Base-by-base conservation (phyloP, 2,113 vertebrate genomes). In the Oryzias celebensis region DNA sequence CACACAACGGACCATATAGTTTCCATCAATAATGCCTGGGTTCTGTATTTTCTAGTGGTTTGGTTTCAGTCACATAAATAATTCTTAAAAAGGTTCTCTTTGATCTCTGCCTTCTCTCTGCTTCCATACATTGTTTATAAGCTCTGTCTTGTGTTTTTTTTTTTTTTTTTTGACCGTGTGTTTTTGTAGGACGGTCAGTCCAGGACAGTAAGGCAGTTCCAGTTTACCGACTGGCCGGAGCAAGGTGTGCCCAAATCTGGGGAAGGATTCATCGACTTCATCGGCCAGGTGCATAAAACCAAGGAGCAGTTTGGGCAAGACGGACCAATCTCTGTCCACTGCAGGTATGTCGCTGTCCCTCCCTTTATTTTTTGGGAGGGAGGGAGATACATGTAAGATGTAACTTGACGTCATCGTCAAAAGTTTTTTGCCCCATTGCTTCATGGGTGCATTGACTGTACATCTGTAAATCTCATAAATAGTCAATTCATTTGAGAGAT, bases 241-340 rank as follows among this genome's bases (percentile, higher is more conserved):
- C 96, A 98, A 79, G 97, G 97, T 0, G 97, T 98, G 72, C 97
- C 97, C 67, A 98, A 98, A 82, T 97, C 96, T 0, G 97, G 96
- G 18, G 97, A 99, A 86, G 97, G 97, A 22, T 98, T 98, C 64
- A 98, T 98, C 0, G 97, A 98, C 78, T 98, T 98, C 85, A 98
- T 98, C 0, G 97, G 97, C 28, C 97, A 98, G 80, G 97, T 98
- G 28, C 97, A 99, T 81, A 99, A 99, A 92, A 99, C 97, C 83
- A 99, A 99, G 94, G 97, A 98, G 78, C 97, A 99, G 92, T 98
- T 99, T 24, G 97, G 97, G 61, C 97, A 99, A 87, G 97, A 99
- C 0, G 97, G 97, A 4, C 97, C 97, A 20, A 99, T 99, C 84
- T 95, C 96, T 47, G 97, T 98, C 69, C 97, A 99, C 89, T 99